phyloP scores from a whole-genome alignment of 2,797 vertebrate species.

The Xenentodon cancila region DNA sequence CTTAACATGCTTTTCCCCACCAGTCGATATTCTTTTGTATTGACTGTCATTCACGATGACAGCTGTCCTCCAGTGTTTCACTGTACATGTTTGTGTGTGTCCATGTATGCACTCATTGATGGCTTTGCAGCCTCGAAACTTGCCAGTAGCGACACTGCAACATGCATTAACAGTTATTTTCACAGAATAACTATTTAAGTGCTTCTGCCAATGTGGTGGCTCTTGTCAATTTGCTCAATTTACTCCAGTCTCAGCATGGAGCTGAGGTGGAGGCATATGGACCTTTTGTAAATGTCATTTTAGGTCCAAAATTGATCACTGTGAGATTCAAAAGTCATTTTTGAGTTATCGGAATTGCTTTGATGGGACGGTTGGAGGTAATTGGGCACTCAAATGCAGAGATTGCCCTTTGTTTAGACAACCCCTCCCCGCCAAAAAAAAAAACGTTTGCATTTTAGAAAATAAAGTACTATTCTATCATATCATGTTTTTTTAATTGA shows the following conservation, averaged over 20 bases:
- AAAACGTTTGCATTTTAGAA: too few species aligned
- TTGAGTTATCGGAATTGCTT: slow-evolving; percentile 13
- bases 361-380: background rate
- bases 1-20: slow-evolving; percentile 36
- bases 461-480: too few species aligned
- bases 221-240: slow-evolving; percentile 54
- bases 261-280: slow-evolving; percentile 18
- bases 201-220: slow-evolving; percentile 33
- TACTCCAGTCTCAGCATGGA: slow-evolving; percentile 30
- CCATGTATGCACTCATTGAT: slow-evolving; percentile 34
- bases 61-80: slow-evolving; percentile 46
- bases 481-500: too few species aligned
- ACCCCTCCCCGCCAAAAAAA: too few species aligned
- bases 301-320: slow-evolving; percentile 19
- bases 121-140: slow-evolving; percentile 44
- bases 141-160: slow-evolving; percentile 45
- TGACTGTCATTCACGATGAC: slow-evolving; percentile 57
- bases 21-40: slow-evolving; percentile 55
- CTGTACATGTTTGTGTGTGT: slow-evolving; percentile 18
- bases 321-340: slow-evolving; percentile 9
- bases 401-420: background rate
- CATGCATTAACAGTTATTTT: slow-evolving; percentile 52
- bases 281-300: slow-evolving; percentile 13
- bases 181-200: slow-evolving; percentile 52
- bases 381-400: background rate